Evolutionary conservation across 2,888 invertebrate genomes (phyloP).

Genomic region (Hermaeophaga mercurialis): DNA sequence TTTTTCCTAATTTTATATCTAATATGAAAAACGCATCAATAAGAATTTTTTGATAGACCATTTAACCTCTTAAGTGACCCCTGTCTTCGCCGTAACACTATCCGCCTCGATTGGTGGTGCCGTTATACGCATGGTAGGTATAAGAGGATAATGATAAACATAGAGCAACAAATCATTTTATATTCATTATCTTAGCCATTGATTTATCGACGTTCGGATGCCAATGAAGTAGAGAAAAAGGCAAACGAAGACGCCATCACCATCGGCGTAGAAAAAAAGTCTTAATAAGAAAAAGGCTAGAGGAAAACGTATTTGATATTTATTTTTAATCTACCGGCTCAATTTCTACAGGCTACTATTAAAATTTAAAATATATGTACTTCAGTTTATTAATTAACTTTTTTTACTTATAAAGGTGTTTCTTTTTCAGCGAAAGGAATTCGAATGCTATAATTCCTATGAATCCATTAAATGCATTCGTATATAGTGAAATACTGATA

Average conservation of each 20-base stretch:
- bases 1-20: no score
- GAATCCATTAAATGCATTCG: no score
- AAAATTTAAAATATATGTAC: no score
- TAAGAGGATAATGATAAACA: conserved; percentile 26
- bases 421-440: no score
- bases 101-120: conserved; percentile 2
- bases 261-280: background rate
- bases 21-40: background rate
- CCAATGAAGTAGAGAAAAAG: conserved; percentile 8
- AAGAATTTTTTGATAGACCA: background rate
- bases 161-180: conserved; percentile 31
- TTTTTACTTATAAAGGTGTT: no score
- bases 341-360: no score
- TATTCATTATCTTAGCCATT: conserved; percentile 29
- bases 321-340: no score
- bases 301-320: no score
- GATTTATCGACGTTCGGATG: conserved; percentile 30
- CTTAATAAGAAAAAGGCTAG: no score
- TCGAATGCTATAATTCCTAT: no score
- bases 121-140: conserved; percentile 20
- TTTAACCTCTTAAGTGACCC: conserved; percentile 1
- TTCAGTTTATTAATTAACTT: no score
- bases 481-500: no score
- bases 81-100: conserved; percentile 6
- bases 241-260: conserved; percentile 3